These are phyloP conservation scores for Diorhabda sublineata DNA, from an alignment of 1,140 invertebrate species.

Conservation along the genomic window DNA sequence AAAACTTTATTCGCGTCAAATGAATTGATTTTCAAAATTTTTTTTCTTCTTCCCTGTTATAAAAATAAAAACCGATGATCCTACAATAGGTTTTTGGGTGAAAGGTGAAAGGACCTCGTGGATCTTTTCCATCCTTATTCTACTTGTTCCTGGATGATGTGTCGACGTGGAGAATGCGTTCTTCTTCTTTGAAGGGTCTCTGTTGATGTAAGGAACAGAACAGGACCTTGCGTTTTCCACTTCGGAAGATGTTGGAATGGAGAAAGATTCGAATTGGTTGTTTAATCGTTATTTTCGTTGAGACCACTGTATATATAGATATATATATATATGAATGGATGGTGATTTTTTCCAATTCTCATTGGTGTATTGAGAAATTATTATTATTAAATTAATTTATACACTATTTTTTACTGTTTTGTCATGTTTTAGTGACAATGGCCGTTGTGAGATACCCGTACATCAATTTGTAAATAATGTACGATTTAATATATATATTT, in stretches of 20 bases:
- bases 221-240: no score
- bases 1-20: neutral
- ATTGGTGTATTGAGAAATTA: neutral
- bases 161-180: no score
- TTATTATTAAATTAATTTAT: neutral
- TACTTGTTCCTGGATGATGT: no score
- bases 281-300: neutral
- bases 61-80: neutral
- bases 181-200: no score
- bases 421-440: conserved; percentile 2
- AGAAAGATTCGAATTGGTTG: neutral
- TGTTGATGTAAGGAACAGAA: no score
- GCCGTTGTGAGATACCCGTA: neutral
- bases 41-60: neutral
- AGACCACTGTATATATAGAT: neutral
- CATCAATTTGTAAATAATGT: neutral
- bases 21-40: neutral
- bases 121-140: neutral
- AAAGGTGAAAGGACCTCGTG: neutral
- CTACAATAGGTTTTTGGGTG: neutral
- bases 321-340: no score
- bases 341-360: no score
- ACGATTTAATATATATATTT: neutral
- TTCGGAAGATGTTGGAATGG: neutral
- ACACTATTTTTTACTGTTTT: neutral